These are phyloP conservation scores for Caenorhabditis virilis DNA, from an alignment of 2,888 invertebrate species.

Conservation along the genomic window DNA sequence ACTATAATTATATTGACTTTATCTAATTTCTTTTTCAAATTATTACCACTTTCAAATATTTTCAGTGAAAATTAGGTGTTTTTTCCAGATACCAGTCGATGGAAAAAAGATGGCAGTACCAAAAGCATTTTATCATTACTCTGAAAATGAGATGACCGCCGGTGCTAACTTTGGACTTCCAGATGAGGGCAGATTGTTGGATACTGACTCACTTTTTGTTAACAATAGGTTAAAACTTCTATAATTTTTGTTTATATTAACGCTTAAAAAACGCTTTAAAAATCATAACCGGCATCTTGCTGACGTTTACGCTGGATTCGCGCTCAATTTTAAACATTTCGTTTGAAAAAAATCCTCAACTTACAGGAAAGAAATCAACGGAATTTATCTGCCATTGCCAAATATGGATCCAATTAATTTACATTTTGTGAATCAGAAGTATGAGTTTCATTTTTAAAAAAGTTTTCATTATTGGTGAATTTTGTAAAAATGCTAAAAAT, in stretches of 20 bases:
- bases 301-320: too few relatives aligned
- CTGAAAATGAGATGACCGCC: slow-evolving; percentile 40
- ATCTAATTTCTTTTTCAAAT: too few relatives aligned
- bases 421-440: slow-evolving; percentile 45
- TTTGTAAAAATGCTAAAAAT: background rate
- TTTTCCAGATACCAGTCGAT: slow-evolving; percentile 36
- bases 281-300: too few relatives aligned
- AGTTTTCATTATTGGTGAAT: background rate
- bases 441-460: background rate
- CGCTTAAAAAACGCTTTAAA: too few relatives aligned
- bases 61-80: background rate
- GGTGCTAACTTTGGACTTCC: slow-evolving; percentile 43
- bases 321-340: too few relatives aligned
- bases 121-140: slow-evolving; percentile 46
- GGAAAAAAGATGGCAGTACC: slow-evolving; percentile 36
- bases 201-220: slow-evolving; percentile 34
- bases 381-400: slow-evolving; percentile 47
- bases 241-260: too few relatives aligned
- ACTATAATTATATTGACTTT: too few relatives aligned
- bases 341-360: too few relatives aligned
- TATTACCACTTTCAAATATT: background rate
- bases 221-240: too few relatives aligned
- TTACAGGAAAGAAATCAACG: slow-evolving; percentile 48
- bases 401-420: slow-evolving; percentile 50
- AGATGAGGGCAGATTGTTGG: slow-evolving; percentile 31